Conservation (phyloP, 1,140 invertebrate genomes). For the Gonatopus flavifemur region DNA sequence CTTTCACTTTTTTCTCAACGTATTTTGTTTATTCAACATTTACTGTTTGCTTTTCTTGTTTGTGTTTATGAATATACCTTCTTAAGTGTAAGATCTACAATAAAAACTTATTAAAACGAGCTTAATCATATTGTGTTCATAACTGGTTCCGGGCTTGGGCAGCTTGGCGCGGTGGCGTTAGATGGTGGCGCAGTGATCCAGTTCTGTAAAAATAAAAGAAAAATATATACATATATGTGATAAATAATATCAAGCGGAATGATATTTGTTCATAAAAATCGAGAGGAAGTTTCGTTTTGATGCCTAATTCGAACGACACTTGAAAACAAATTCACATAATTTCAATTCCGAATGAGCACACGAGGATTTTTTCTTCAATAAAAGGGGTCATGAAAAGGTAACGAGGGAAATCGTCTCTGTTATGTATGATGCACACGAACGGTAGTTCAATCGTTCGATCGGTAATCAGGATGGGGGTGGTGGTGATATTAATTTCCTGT, state of each 20-base stretch:
- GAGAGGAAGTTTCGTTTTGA: constrained; percentile 1
- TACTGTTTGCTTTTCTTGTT: too few species aligned
- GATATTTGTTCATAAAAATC: constrained; percentile 9
- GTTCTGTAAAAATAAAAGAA: constrained; percentile 41
- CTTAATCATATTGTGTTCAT: constrained; percentile 51
- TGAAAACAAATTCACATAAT: too few species aligned
- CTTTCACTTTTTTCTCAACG: constrained; percentile 38
- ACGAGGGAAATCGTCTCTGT: constrained; percentile 3
- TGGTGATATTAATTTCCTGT: constrained; percentile 38
- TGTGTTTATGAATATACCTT: constrained; percentile 47
- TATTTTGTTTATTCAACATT: constrained; percentile 51
- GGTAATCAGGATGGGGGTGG: constrained; percentile 15
- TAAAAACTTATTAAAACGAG: constrained; percentile 56
- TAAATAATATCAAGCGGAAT: constrained; percentile 11
- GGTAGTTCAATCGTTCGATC: constrained; percentile 31
- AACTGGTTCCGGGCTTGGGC: constrained; percentile 43
- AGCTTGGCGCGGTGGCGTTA: constrained; percentile 29
- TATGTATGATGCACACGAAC: constrained; percentile 22
- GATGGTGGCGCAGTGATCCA: constrained; percentile 30
- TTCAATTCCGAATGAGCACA: too few species aligned
- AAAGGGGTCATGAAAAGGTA: too few species aligned
- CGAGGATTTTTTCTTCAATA: too few species aligned
- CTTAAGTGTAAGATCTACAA: constrained; percentile 51
- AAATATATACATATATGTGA: constrained; percentile 3
- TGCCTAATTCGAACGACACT: constrained; percentile 2